A percentile compares a stretch with the other conserved stretches of the same genome.
Conservation (phyloP, 2,888 invertebrate species). For the Chymomyza fuscimana region DNA sequence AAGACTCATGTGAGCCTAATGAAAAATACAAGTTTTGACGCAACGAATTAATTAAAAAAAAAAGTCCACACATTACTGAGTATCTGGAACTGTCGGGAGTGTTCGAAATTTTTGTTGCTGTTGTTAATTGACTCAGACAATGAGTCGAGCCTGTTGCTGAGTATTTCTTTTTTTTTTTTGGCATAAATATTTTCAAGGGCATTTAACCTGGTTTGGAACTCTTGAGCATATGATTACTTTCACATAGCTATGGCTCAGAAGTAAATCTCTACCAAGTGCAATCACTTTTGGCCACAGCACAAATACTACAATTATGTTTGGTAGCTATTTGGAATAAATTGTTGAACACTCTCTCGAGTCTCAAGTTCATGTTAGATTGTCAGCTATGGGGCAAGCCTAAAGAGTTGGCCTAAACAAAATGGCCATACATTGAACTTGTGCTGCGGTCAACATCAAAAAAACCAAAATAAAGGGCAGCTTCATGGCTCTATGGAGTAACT, state of each 20-base stretch:
- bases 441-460: conserved; percentile 2
- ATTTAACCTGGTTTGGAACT: conserved; percentile 23
- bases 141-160: no score
- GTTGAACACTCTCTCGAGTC: background rate
- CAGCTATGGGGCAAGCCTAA: background rate
- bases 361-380: background rate
- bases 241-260: background rate
- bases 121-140: no score
- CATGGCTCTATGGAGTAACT: background rate
- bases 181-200: conserved; percentile 59
- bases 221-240: background rate
- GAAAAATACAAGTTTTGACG: no score
- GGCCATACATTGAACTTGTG: conserved; percentile 3
- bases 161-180: background rate
- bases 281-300: background rate
- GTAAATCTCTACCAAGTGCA: background rate
- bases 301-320: background rate
- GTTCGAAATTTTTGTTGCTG: no score
- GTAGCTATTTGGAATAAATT: background rate
- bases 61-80: no score
- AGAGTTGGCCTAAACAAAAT: background rate
- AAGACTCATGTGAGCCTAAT: no score
- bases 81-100: no score
- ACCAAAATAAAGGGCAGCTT: background rate
- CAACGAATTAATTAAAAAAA: no score